Percentiles rank a stretch among this genome's conserved stretches.
Conservation (phyloP, 1,140 invertebrate genomes). For the Homarus americanus region DNA sequence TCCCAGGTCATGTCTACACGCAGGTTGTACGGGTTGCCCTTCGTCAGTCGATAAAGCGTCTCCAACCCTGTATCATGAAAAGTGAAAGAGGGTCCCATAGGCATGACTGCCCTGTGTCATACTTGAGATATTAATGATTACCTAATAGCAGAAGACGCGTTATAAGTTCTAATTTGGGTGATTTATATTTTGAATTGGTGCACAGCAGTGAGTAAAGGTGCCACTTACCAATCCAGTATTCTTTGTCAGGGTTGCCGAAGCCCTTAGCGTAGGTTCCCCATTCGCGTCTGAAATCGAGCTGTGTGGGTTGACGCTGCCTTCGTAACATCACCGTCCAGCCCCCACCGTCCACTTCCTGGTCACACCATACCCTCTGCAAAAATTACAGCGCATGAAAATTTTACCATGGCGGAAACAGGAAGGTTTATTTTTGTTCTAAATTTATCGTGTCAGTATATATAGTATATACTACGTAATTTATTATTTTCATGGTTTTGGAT, state of each 20-base stretch:
- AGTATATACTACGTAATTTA: no score
- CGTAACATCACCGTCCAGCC: slow-evolving; percentile 72
- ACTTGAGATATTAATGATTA: no score
- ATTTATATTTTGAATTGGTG: no score
- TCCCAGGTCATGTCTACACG: slow-evolving; percentile 63
- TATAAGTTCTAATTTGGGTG: no score
- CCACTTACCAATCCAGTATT: slow-evolving; percentile 72
- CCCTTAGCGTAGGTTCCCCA: slow-evolving; percentile 55
- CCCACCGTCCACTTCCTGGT: slow-evolving; percentile 57
- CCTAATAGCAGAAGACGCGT: no score
- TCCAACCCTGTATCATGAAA: slow-evolving; percentile 45
- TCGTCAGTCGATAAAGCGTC: slow-evolving; percentile 67
- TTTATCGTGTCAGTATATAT: background rate
- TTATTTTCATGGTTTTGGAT: no score
- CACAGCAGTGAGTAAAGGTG: background rate
- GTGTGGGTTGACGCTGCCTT: slow-evolving; percentile 19
- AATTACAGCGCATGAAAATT: background rate
- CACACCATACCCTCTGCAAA: slow-evolving; percentile 56
- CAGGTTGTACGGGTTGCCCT: slow-evolving; percentile 49
- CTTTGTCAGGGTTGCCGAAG: slow-evolving; percentile 59
- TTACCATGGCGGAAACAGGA: background rate
- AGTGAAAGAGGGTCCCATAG: no score
- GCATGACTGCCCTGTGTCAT: no score
- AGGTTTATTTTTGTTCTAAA: background rate
- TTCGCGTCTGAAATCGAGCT: slow-evolving; percentile 66